These are phyloP conservation scores for Perca schrenkii DNA, from an alignment of 2,113 vertebrate genomes.

Conservation along the genomic window DNA sequence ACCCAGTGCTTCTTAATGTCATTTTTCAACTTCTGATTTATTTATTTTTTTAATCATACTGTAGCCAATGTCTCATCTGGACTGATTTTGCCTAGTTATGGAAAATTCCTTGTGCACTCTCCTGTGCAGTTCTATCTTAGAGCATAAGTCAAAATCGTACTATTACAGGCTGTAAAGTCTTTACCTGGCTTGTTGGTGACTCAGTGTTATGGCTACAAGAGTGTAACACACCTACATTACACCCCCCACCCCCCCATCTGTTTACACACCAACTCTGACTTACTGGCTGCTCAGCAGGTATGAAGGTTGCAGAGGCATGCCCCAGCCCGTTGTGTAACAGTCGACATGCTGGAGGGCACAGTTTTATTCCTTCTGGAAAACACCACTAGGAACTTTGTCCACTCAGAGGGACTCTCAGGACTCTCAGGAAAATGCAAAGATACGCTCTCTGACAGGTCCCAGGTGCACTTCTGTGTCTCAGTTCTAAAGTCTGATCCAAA, in stretches of 20 bases:
- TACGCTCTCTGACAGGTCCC: background rate
- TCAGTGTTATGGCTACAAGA: background rate
- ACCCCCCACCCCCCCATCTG: background rate
- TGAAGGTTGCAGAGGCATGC: slow-evolving; percentile 49
- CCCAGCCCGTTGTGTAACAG: slow-evolving; percentile 57
- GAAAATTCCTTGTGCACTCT: background rate
- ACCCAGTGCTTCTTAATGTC: background rate
- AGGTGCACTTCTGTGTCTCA: background rate
- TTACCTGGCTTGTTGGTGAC: background rate
- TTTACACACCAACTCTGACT: slow-evolving; percentile 48
- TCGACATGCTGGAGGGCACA: slow-evolving; percentile 47
- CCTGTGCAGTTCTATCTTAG: background rate
- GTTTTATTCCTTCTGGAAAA: background rate
- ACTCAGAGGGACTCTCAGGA: background rate
- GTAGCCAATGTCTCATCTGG: no score
- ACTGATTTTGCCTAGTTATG: background rate
- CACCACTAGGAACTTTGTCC: background rate
- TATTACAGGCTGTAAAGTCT: background rate
- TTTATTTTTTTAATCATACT: background rate
- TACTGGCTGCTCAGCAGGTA: slow-evolving; percentile 51
- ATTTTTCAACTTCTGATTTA: background rate
- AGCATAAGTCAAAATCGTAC: background rate
- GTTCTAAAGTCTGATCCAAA: slow-evolving; percentile 7
- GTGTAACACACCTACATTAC: slow-evolving; percentile 36
- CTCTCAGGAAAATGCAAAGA: background rate